phyloP scores from a whole-genome alignment of 2,888 invertebrate genomes.

The Noctua janthe region DNA sequence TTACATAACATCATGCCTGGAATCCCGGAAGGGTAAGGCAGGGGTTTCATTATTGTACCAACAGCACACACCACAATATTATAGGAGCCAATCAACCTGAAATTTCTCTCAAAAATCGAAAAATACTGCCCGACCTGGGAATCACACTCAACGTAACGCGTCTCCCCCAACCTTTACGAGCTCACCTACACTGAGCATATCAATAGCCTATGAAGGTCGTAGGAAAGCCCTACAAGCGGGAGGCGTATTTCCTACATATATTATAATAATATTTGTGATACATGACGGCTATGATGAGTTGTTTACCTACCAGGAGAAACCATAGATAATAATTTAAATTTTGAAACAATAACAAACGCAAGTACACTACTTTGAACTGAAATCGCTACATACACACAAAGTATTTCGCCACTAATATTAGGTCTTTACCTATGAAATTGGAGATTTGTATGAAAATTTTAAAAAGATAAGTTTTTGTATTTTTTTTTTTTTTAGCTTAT shows the following conservation, averaged over 20 bases:
- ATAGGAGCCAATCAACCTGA: neutral
- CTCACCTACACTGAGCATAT: neutral
- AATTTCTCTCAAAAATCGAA: neutral
- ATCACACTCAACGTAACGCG: neutral
- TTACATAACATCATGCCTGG: neutral
- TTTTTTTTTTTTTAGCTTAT: too few relatives aligned
- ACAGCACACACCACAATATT: too few relatives aligned
- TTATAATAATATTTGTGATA: too few relatives aligned
- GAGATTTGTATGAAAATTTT: too few relatives aligned
- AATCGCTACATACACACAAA: neutral
- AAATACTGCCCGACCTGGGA: neutral
- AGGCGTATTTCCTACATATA: neutral
- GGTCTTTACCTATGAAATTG: too few relatives aligned
- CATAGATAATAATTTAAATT: neutral
- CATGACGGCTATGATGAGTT: neutral
- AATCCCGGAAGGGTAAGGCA: neutral
- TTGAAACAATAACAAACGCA: neutral
- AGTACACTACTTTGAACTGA: neutral
- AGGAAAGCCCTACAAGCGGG: neutral
- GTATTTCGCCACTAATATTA: neutral
- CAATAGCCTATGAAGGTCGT: neutral
- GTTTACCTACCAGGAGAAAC: too few relatives aligned
- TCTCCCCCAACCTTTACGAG: neutral
- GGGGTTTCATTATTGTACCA: neutral
- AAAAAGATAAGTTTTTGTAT: too few relatives aligned